Evolutionary conservation across 2,888 invertebrate species (phyloP).

Genomic region (Timandra comae): DNA sequence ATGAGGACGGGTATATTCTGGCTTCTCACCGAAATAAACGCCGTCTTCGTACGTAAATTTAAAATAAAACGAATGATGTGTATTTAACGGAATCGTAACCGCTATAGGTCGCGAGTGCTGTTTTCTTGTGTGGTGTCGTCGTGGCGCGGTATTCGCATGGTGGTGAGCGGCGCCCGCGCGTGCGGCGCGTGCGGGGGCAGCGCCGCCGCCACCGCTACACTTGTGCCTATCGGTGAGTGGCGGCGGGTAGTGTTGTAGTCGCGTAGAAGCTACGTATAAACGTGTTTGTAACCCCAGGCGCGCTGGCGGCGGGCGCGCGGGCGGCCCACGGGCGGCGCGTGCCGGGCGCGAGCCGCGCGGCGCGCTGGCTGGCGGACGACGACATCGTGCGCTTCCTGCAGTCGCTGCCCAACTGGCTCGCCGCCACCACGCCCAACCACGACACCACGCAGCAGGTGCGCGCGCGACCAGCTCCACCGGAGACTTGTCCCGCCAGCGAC

Average conservation of each 20-base stretch:
- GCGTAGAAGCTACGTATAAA: no score
- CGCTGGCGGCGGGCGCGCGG: slow-evolving; percentile 33
- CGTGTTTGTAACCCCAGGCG: slow-evolving; percentile 28
- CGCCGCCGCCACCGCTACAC: slow-evolving; percentile 29
- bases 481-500: no score
- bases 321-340: slow-evolving; percentile 31
- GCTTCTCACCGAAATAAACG: no score
- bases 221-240: slow-evolving; percentile 17
- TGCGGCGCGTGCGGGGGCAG: slow-evolving; percentile 14
- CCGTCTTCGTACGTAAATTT: no score
- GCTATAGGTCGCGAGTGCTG: no score
- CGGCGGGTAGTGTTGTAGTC: no score
- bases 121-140: slow-evolving; percentile 43
- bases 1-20: no score
- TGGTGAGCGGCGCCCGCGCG: slow-evolving; percentile 35
- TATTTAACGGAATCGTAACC: no score
- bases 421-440: slow-evolving; percentile 20
- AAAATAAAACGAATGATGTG: no score
- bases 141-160: slow-evolving; percentile 41
- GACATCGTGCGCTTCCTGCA: slow-evolving; percentile 95
- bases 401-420: slow-evolving; percentile 70
- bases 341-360: slow-evolving; percentile 27
- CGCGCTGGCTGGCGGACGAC: slow-evolving; percentile 90
- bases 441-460: slow-evolving; percentile 21
- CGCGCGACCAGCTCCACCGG: no score